Base-by-base conservation (phyloP, 2,113 vertebrate species). In the Rattus rattus region DNA sequence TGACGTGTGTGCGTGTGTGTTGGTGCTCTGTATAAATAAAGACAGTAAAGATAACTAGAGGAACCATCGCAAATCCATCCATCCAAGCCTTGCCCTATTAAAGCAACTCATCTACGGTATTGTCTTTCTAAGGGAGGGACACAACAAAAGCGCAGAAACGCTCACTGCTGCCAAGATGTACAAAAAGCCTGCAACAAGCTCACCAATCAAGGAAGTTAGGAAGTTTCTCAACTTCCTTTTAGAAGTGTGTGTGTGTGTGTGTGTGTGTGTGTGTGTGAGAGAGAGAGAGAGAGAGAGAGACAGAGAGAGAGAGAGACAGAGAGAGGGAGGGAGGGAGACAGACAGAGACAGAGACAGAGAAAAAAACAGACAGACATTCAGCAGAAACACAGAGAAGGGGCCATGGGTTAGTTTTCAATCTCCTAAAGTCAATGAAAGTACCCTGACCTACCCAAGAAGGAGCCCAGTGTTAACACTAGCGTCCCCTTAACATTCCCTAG, bases 351-450 rank as follows among this genome's bases (percentile, higher is more conserved):
- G 52, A 28, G 63, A 28, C 8, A 28, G 63, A 28, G 63, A 67
- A 4, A 69, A 2, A 10, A 19, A 61, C 4, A 65, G 20, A 65
- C 5, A 52, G 52, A 52, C 5, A 52, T n/a, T n/a, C 43, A 43
- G 43, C 43, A 43, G 43, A 43, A 3, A 43, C 43, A 11, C 52
- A 54, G 28, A 65, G 65, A 12, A 26, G 52, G 67, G 28, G 30
- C 12, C 11, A 33, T 69, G 67, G 67, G 30, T 16, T 20, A 39
- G 72, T 39, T 24, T 65, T 65, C 14, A 85, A 85, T 72, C 43
- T 94, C 43, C 75, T 59, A 26, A 95, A n/a, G 67, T 90, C 76
- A 89, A 92, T 14, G 16, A 85, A 80, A 90, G 47, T 70, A 80
- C n/a, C 65, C 17, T 22, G 7, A 63, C 7, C 30, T 30, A 88